These are phyloP conservation scores for Proisotoma minuta DNA, from an alignment of 2,888 invertebrate species.

Conservation along the genomic window DNA sequence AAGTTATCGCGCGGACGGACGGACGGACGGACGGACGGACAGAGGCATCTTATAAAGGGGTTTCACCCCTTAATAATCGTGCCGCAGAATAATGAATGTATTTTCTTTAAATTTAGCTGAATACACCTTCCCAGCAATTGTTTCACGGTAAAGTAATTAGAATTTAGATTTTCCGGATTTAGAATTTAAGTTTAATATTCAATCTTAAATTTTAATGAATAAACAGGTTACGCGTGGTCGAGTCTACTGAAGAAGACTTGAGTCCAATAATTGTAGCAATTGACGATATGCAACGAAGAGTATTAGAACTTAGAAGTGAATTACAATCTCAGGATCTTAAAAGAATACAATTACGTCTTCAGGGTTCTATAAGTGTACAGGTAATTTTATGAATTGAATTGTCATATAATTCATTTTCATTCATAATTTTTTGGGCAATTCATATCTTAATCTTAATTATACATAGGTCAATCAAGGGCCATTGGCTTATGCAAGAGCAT, in stretches of 20 bases:
- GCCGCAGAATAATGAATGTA: neutral
- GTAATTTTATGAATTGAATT: conserved; percentile 18
- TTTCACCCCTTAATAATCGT: neutral
- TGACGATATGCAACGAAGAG: conserved; percentile 47
- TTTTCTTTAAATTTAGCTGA: conserved; percentile 36
- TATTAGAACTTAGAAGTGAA: conserved; percentile 42
- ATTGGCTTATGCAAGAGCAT: conserved; percentile 46
- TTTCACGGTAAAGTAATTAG: too few species aligned
- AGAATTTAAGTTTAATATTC: too few species aligned
- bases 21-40: too few species aligned
- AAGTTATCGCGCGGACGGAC: too few species aligned
- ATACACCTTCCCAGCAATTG: conserved; percentile 46
- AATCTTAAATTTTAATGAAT: too few species aligned
- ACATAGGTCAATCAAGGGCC: conserved; percentile 47
- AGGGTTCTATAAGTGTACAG: conserved; percentile 46
- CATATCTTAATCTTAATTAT: neutral
- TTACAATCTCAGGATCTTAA: conserved; percentile 45
- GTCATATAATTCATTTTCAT: neutral
- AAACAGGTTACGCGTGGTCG: conserved; percentile 40
- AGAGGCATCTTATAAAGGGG: too few species aligned
- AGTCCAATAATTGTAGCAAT: conserved; percentile 47
- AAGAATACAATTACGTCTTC: conserved; percentile 45
- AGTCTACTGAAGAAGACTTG: conserved; percentile 44
- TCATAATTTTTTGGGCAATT: too few species aligned
- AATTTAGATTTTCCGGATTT: too few species aligned